Evolutionary conservation across 2,888 invertebrate species (phyloP).

Genomic region (Metalampra italica): DNA sequence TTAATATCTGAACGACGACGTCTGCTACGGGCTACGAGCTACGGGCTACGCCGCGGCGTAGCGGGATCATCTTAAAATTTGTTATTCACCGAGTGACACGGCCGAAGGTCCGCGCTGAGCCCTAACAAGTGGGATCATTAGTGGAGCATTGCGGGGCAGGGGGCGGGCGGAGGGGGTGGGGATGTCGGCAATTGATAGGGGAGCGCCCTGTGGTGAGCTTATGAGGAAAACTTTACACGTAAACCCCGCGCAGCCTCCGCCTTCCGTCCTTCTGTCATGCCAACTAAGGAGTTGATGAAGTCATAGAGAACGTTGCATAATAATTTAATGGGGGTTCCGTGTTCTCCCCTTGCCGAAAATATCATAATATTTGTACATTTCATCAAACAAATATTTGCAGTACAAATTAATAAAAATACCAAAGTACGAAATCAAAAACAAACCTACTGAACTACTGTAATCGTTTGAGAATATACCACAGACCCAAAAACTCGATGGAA

Average conservation of each 20-base stretch:
- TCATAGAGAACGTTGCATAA: slow-evolving; percentile 35
- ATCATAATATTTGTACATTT: background rate
- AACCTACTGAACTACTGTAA: too few relatives aligned
- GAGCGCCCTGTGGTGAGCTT: slow-evolving; percentile 66
- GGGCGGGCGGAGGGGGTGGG: slow-evolving; percentile 24
- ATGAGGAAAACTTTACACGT: slow-evolving; percentile 73
- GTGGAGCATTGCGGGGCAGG: slow-evolving; percentile 42
- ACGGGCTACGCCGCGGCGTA: slow-evolving; percentile 32
- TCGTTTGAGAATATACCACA: slow-evolving; percentile 4
- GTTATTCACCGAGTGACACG: slow-evolving; percentile 73
- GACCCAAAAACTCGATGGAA: too few relatives aligned
- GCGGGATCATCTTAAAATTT: slow-evolving; percentile 65
- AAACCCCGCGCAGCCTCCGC: slow-evolving; percentile 48
- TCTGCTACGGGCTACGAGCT: slow-evolving; percentile 19
- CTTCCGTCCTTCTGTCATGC: slow-evolving; percentile 26
- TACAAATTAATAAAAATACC: background rate
- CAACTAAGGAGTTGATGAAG: slow-evolving; percentile 41
- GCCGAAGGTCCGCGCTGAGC: slow-evolving; percentile 70
- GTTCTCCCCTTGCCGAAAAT: background rate
- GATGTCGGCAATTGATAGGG: slow-evolving; percentile 68
- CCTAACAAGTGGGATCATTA: slow-evolving; percentile 77
- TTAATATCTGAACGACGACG: slow-evolving; percentile 36
- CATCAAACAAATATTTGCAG: background rate
- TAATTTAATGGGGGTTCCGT: slow-evolving; percentile 11
- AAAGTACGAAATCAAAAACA: background rate